Percentiles rank a stretch among this genome's conserved stretches.
phyloP scores from a whole-genome alignment of 2,113 vertebrate species.

The Melanerpes aurifrons region DNA sequence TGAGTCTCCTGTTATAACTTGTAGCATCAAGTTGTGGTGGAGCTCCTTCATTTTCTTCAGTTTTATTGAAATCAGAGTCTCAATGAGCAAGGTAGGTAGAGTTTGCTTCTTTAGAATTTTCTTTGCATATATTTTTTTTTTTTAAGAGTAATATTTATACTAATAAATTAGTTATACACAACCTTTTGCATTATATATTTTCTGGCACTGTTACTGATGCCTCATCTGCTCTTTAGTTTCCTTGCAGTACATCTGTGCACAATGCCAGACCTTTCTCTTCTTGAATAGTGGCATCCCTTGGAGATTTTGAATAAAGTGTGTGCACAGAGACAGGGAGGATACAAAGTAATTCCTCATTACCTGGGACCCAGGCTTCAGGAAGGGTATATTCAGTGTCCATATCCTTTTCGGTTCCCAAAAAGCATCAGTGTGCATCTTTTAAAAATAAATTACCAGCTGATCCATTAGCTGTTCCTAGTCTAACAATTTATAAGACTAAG shows the following conservation, averaged over 20 bases:
- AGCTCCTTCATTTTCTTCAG: neutral
- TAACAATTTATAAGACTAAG: slow-evolving; percentile 54
- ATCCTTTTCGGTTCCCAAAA: neutral
- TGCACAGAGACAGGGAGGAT: neutral
- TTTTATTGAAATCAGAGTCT: neutral
- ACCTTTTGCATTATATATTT: slow-evolving; percentile 65
- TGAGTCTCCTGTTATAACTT: neutral
- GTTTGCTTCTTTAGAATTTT: neutral
- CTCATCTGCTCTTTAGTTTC: slow-evolving; percentile 28
- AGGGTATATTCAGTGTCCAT: neutral
- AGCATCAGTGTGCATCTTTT: slow-evolving; percentile 45
- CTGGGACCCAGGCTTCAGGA: neutral
- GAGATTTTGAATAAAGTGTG: neutral
- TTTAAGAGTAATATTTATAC: slow-evolving; percentile 26
- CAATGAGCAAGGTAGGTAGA: neutral
- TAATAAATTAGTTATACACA: slow-evolving; percentile 60
- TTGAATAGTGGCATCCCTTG: neutral
- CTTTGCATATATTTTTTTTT: neutral
- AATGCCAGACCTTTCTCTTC: neutral
- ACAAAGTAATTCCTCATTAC: neutral
- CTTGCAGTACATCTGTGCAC: slow-evolving; percentile 11
- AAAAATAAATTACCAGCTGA: slow-evolving; percentile 61
- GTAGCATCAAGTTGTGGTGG: neutral
- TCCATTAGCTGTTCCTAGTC: slow-evolving; percentile 61
- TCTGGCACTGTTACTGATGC: slow-evolving; percentile 6